Evolutionary conservation across 2,797 vertebrate genomes (phyloP).

Genomic region (Acrocephalus scirpaceus): DNA sequence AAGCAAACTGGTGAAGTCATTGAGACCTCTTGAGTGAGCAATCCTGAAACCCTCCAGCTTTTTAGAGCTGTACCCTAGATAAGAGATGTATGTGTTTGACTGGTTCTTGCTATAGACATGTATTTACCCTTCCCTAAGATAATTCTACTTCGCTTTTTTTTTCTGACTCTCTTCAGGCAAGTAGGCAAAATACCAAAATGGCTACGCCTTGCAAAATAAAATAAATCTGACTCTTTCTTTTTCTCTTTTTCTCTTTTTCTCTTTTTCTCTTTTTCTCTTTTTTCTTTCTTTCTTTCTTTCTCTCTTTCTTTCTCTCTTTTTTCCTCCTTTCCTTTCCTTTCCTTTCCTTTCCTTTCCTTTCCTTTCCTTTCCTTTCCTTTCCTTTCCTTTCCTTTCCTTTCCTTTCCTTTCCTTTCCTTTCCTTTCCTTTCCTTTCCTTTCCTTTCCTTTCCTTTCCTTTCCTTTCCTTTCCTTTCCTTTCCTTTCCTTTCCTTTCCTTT

Average conservation of each 20-base stretch:
- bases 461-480: too few relatives aligned
- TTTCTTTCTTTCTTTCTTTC: too few relatives aligned
- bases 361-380: too few relatives aligned
- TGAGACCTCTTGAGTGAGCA: neutral
- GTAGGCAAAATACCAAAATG: conserved; percentile 39
- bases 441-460: too few relatives aligned
- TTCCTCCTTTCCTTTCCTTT: too few relatives aligned
- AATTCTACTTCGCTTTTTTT: neutral
- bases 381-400: too few relatives aligned
- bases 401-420: too few relatives aligned
- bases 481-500: too few relatives aligned
- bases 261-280: neutral
- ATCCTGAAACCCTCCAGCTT: neutral
- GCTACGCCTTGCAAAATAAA: neutral
- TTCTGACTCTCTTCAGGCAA: conserved; percentile 31
- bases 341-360: neutral
- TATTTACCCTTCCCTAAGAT: neutral
- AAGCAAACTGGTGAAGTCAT: conserved; percentile 33
- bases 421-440: neutral
- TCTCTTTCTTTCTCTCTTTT: too few relatives aligned
- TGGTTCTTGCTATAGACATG: neutral
- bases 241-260: neutral
- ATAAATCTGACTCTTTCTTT: neutral
- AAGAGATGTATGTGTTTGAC: neutral
- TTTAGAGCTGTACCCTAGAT: neutral